Conservation (phyloP, 2,888 invertebrate species). For the Drosophila birchii region DNA sequence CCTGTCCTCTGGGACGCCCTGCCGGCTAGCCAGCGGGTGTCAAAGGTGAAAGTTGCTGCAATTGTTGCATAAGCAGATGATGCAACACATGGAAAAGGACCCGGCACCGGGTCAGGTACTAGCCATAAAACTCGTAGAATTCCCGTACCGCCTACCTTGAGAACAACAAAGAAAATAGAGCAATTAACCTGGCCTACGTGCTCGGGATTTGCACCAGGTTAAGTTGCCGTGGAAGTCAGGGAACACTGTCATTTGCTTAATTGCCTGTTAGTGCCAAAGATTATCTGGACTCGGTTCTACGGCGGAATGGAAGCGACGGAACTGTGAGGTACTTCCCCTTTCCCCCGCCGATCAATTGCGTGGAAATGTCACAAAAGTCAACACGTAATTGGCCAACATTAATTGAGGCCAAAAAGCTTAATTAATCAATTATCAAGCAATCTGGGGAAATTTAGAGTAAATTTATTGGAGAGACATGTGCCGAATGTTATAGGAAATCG, state of each 20-base stretch:
- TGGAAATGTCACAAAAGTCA: slow-evolving; percentile 27
- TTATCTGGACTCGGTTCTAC: slow-evolving; percentile 52
- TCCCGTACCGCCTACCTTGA: background rate
- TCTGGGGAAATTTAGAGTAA: slow-evolving; percentile 26
- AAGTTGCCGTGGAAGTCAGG: slow-evolving; percentile 9
- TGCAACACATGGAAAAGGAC: slow-evolving; percentile 26
- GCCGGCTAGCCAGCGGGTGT: slow-evolving; percentile 35
- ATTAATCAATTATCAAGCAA: slow-evolving; percentile 61
- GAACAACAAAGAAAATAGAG: slow-evolving; percentile 61
- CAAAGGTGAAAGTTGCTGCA: slow-evolving; percentile 68
- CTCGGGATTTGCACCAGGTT: slow-evolving; percentile 26
- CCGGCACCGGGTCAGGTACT: slow-evolving; percentile 25
- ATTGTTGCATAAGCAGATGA: slow-evolving; percentile 62
- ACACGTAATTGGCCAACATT: slow-evolving; percentile 58
- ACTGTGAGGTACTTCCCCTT: slow-evolving; percentile 27
- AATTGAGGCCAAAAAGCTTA: slow-evolving; percentile 45
- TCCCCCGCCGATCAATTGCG: slow-evolving; percentile 27
- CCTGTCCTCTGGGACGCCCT: slow-evolving; percentile 33
- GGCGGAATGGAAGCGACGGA: background rate
- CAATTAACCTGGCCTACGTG: slow-evolving; percentile 76
- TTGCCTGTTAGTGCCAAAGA: slow-evolving; percentile 68
- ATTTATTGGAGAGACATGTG: background rate
- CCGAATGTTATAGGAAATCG: background rate
- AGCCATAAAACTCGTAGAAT: slow-evolving; percentile 24
- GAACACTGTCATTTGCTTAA: slow-evolving; percentile 51